Conservation (phyloP, 1,140 invertebrate species). For the Coenobita brevimanus region DNA sequence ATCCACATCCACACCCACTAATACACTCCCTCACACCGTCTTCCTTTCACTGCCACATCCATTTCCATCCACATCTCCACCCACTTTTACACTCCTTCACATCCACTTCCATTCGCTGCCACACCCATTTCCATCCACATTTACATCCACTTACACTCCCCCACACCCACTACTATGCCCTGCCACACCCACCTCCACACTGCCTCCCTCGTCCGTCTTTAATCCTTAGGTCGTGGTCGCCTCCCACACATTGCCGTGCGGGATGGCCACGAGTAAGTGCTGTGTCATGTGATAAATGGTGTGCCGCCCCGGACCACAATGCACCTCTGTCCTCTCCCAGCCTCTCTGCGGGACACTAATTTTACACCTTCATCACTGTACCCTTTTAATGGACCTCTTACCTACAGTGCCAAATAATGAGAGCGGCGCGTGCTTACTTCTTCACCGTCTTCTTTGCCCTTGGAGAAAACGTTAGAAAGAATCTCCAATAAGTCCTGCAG, state of each 20-base stretch:
- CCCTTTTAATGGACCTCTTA: background rate
- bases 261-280: too few species aligned
- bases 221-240: too few species aligned
- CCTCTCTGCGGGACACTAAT: too few species aligned
- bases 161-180: too few species aligned
- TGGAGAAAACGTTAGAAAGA: background rate
- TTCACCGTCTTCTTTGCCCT: background rate
- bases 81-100: background rate
- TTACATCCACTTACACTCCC: too few species aligned
- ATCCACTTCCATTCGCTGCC: background rate
- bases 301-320: too few species aligned
- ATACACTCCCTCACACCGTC: background rate
- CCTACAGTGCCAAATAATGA: background rate
- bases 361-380: background rate
- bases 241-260: too few species aligned
- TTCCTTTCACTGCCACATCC: background rate
- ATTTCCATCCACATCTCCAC: background rate
- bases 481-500: background rate
- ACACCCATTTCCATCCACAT: background rate
- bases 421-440: background rate
- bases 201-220: too few species aligned
- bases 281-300: too few species aligned
- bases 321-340: too few species aligned
- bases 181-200: too few species aligned
- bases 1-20: too few species aligned